These are phyloP conservation scores for Fragum whitleyi DNA, from an alignment of 2,888 invertebrate species.

Conservation along the genomic window DNA sequence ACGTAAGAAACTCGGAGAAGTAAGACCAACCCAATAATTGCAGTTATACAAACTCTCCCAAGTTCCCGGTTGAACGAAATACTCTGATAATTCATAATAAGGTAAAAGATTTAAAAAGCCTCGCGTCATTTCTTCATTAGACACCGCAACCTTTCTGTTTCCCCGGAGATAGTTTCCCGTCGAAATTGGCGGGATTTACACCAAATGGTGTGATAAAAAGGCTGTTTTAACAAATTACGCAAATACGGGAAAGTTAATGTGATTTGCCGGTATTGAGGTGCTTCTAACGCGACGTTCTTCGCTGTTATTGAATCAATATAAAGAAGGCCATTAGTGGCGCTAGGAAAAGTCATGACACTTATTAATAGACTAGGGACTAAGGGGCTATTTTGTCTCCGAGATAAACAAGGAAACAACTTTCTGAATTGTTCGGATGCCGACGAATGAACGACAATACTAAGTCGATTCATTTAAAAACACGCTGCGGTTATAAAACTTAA, in stretches of 20 bases:
- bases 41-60: neutral
- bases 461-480: no score
- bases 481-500: no score
- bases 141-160: constrained; percentile 23
- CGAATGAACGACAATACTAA: no score
- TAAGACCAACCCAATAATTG: no score
- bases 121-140: constrained; percentile 22
- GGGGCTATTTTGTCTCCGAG: constrained; percentile 18
- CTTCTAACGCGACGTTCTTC: constrained; percentile 27
- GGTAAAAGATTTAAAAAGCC: neutral
- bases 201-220: constrained; percentile 41
- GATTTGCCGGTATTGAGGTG: constrained; percentile 21
- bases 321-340: constrained; percentile 23
- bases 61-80: neutral
- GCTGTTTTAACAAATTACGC: constrained; percentile 41
- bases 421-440: no score
- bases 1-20: no score
- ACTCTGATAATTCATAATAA: neutral
- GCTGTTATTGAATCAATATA: constrained; percentile 30
- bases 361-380: constrained; percentile 9
- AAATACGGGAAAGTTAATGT: constrained; percentile 36
- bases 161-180: constrained; percentile 28
- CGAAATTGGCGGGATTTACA: constrained; percentile 31
- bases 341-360: constrained; percentile 30
- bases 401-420: no score